Base-by-base conservation (phyloP, 2,888 invertebrate species). In the Parasteatoda lunata region DNA sequence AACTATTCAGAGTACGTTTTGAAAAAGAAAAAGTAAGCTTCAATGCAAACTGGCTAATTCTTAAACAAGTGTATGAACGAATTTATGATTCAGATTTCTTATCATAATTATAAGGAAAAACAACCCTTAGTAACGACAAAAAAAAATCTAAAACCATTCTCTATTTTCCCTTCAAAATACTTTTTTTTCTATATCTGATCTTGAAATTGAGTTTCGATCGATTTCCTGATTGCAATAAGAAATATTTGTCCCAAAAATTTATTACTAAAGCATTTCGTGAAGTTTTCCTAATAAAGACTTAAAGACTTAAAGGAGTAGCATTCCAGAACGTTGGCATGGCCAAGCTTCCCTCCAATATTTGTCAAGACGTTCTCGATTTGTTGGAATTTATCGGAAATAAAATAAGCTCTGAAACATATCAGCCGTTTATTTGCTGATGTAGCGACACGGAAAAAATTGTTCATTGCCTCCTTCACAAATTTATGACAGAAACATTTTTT, bases 381-480 rank as follows among this genome's bases (percentile, higher is more conserved):
- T 80, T 73, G 73, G 72, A 72, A 80, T 80, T 80, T 80, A 66
- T 73, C 49, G 80, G 66, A 80, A 80, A 66, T 80, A 80, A 80
- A 80, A 80, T 66, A 73, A 49, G 45, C 66, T 47, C 30, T 49
- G 7, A 49, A 59, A 48, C 70, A 13, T 71, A 59, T 15, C 59
- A 30, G 15, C 72, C 66, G 66, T 80, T 80, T 80, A 68, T 80
- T 80, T 80, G 30, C 52, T 66, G 72, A 52, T 65, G 80, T 66
- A 52, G 66, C 45, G 52, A 52, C 72, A 80, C 47, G 51, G 52
- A 80, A 80, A 66, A 30, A 72, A 80, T 66, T 48, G 52, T 64
- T 45, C 47, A 48, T 64, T 47, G 49, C 30, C 65, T 8, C 65
- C 45, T 30, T 64, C 49, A 71, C 13, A 79, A 79, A 79, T 79